Evolutionary conservation across 2,113 vertebrate species (phyloP).

Genomic region (Calonectris borealis): DNA sequence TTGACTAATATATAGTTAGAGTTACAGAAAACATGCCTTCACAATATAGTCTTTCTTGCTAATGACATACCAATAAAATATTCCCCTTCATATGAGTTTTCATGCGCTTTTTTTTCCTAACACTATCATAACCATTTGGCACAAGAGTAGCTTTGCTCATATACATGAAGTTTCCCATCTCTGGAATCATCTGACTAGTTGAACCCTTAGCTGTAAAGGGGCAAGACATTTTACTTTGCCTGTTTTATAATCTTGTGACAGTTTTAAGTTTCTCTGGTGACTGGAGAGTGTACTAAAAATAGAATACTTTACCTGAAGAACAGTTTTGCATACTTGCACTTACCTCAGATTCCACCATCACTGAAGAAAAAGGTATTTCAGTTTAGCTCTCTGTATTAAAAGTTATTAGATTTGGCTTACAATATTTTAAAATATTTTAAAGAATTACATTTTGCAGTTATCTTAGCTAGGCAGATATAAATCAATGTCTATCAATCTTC

Average conservation of each 20-base stretch:
- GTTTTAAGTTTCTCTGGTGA: background rate
- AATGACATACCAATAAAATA: background rate
- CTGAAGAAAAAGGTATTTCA: background rate
- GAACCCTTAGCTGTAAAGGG: background rate
- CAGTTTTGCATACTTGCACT: background rate
- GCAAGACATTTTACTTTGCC: background rate
- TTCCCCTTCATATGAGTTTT: background rate
- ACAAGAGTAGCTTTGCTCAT: background rate
- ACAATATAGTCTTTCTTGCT: background rate
- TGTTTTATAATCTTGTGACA: background rate
- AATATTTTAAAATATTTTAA: background rate
- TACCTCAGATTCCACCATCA: constrained; percentile 11
- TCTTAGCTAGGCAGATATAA: background rate
- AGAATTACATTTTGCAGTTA: background rate
- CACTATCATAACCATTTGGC: background rate
- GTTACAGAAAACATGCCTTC: constrained; percentile 2
- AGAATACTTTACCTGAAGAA: background rate
- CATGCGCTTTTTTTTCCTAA: background rate
- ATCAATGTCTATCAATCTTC: background rate
- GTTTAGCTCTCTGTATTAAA: background rate
- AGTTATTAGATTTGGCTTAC: background rate
- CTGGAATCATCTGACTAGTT: background rate
- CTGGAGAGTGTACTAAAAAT: background rate
- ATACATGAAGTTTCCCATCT: background rate
- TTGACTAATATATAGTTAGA: constrained; percentile 2